Conservation (phyloP, 2,888 invertebrate species). For the Eulithis testata region DNA sequence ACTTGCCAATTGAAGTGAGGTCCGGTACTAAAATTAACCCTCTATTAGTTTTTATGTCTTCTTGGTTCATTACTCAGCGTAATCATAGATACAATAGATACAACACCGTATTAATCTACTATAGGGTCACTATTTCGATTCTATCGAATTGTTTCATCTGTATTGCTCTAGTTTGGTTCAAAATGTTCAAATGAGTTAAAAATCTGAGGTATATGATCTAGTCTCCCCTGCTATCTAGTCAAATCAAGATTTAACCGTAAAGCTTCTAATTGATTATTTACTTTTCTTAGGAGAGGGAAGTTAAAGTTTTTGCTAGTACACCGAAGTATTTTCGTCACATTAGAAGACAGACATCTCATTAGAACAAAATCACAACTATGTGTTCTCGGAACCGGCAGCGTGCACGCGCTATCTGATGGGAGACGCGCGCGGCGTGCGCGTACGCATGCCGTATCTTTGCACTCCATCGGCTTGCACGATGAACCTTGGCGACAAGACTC, state of each 20-base stretch:
- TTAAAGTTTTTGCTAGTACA: background rate
- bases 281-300: too few relatives aligned
- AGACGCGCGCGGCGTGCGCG: constrained; percentile 61
- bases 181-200: background rate
- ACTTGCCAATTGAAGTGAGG: background rate
- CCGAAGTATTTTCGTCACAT: constrained; percentile 9
- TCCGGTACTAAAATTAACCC: background rate
- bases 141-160: background rate
- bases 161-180: background rate
- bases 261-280: too few relatives aligned
- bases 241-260: too few relatives aligned
- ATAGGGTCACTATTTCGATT: background rate
- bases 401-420: constrained; percentile 66
- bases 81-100: background rate
- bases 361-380: constrained; percentile 32
- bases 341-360: constrained; percentile 25
- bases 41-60: background rate
- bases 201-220: too few relatives aligned
- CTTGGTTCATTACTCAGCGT: background rate
- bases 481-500: constrained; percentile 37
- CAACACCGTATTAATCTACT: background rate
- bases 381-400: constrained; percentile 35
- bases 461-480: constrained; percentile 50
- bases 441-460: constrained; percentile 55
- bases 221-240: too few relatives aligned